Base-by-base conservation (phyloP, 37 sponge, comb jelly and placozoan genomes). In the Oscarella lobularis region DNA sequence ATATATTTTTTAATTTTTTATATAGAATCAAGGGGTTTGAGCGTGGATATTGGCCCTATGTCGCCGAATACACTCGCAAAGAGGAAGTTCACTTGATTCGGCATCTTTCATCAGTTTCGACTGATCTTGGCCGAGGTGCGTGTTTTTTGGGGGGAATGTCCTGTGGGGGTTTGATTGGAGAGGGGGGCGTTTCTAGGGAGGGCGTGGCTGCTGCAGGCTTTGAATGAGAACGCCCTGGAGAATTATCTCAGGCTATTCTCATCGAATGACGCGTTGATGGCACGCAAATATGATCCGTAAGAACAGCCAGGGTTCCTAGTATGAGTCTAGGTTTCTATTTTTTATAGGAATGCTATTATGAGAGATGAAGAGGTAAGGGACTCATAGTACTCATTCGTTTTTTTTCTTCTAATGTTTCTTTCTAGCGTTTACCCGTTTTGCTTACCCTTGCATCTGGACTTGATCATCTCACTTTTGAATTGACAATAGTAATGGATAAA, bases 211-310 rank as follows among this genome's bases (percentile, higher is more conserved):
- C 20, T 27, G 9, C 60, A 48, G 20, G 60, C 60, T 27, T 48
- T 48, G 60, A 48, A 48, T 48, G 60, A 48, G 60, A 48, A 48
- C 20, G 60, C 60, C 9, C 60, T 48, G 20, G 60, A 48, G 60
- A 48, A 48, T 20, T 48, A 48, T 20, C 60, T 48, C 20, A 9
- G 60, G 20, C 60, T 48, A 27, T 48, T 48, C 60, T 27, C 60
- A 27, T 9, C 14, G 20, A 48, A 48, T 20, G 20, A 27, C 14
- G 9, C 60, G 20, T 20, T 48, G 60, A 9, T 48, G 60, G 60
- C 9, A 27, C 9, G 20, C 14, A 9, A 48, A 27, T 48, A 48
- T 20, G 14, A 48, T 9, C 60, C 60, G 60, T 48, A 48, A 48
- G 60, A 27, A 48, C 20, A 48, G n/a, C n/a, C n/a, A n/a, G n/a